Evolutionary conservation across 2,888 invertebrate genomes (phyloP).

Genomic region (Nemurella pictetii): DNA sequence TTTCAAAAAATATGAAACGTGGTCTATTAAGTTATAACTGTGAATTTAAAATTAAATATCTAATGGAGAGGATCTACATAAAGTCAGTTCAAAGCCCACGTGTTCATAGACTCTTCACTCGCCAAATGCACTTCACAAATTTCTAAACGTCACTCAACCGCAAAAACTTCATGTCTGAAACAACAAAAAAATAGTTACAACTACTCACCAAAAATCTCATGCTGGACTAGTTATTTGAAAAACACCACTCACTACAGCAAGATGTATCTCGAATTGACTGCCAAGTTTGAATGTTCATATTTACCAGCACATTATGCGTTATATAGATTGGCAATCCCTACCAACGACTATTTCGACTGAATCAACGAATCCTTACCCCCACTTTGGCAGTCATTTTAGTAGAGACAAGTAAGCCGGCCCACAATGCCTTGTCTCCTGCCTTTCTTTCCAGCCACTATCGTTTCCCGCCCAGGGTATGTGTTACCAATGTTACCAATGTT

Average conservation of each 20-base stretch:
- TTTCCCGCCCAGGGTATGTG: not conserved
- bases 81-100: no score
- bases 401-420: not conserved
- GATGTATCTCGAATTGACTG: not conserved
- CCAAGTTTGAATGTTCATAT: constrained; percentile 7
- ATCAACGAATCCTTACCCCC: not conserved
- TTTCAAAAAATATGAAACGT: no score
- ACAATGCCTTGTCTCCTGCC: not conserved
- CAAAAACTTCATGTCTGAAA: not conserved
- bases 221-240: not conserved
- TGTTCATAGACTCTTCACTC: no score
- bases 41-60: no score
- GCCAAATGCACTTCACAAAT: no score
- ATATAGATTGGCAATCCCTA: constrained; percentile 17
- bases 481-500: not conserved
- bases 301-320: constrained; percentile 16
- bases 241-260: not conserved
- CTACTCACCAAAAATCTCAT: constrained; percentile 25
- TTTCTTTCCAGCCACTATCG: not conserved
- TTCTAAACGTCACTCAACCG: not conserved
- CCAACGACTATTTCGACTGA: not conserved
- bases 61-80: no score
- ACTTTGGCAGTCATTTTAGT: not conserved
- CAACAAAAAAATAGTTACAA: not conserved
- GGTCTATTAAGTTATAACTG: no score